phyloP scores from a whole-genome alignment of 1,140 invertebrate genomes.

The Neoseiulus cucumeris region DNA sequence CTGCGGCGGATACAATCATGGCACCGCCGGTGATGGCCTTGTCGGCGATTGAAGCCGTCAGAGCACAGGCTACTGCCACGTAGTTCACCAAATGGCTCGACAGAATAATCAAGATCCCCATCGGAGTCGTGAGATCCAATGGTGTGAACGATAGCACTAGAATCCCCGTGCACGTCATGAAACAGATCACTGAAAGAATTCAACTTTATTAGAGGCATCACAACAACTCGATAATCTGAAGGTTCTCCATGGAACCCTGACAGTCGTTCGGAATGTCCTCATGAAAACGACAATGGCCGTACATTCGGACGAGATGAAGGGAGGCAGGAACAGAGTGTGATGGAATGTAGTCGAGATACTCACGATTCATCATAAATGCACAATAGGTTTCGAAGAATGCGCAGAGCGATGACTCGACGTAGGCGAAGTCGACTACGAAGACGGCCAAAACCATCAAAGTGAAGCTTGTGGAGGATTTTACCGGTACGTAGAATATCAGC shows the following conservation, averaged over 20 bases:
- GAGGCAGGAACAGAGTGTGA: neutral
- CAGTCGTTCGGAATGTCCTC: no score
- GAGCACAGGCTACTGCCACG: neutral
- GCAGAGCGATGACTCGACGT: neutral
- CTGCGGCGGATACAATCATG: neutral
- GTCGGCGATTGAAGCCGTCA: neutral
- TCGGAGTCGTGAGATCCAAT: neutral
- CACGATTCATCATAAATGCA: neutral
- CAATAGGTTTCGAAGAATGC: neutral
- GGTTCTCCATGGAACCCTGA: no score
- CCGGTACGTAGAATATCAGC: neutral
- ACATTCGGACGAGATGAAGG: neutral
- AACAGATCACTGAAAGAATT: neutral
- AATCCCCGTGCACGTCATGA: constrained; percentile 2
- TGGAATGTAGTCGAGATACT: neutral
- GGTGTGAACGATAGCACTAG: neutral
- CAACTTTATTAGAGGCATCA: no score
- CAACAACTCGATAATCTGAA: no score
- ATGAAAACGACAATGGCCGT: neutral
- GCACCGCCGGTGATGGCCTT: constrained; percentile 3
- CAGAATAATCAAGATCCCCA: neutral
- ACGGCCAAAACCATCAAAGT: neutral
- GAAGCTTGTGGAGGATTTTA: neutral
- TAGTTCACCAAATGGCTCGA: neutral
- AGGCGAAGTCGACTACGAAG: neutral